phyloP scores from a whole-genome alignment of 2,113 vertebrate species.

The Alaudala cheleensis region DNA sequence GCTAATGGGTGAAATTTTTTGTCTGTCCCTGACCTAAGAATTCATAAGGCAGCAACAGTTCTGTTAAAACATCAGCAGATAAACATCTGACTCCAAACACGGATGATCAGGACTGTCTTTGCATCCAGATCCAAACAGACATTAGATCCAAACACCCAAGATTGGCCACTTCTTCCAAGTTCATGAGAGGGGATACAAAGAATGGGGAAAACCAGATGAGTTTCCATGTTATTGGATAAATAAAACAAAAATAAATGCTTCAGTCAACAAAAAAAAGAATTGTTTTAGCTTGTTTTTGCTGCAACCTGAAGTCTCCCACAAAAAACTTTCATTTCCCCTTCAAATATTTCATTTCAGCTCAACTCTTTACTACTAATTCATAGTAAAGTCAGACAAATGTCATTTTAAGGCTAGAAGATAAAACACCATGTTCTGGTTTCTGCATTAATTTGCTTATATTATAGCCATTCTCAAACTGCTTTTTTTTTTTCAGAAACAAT shows the following conservation, averaged over 20 bases:
- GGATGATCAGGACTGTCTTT: neutral
- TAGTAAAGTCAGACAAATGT: neutral
- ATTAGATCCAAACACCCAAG: neutral
- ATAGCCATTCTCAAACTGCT: neutral
- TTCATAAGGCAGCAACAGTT: neutral
- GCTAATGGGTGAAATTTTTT: neutral
- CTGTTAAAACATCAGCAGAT: neutral
- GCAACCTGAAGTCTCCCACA: neutral
- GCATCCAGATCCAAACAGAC: neutral
- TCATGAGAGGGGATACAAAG: neutral
- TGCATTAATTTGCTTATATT: neutral
- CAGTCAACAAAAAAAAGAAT: neutral
- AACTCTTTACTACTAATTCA: neutral
- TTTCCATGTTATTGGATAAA: neutral
- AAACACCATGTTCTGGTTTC: neutral
- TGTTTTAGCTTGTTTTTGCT: neutral
- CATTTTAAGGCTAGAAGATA: neutral
- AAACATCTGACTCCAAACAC: neutral
- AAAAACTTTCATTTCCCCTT: neutral
- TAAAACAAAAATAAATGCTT: neutral
- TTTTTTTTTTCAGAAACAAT: neutral
- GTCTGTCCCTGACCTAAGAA: neutral
- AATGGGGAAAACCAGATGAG: neutral
- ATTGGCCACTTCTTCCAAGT: neutral
- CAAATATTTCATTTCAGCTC: neutral